These are phyloP conservation scores for Elysia chlorotica DNA, from an alignment of 1,140 invertebrate genomes.

Conservation along the genomic window DNA sequence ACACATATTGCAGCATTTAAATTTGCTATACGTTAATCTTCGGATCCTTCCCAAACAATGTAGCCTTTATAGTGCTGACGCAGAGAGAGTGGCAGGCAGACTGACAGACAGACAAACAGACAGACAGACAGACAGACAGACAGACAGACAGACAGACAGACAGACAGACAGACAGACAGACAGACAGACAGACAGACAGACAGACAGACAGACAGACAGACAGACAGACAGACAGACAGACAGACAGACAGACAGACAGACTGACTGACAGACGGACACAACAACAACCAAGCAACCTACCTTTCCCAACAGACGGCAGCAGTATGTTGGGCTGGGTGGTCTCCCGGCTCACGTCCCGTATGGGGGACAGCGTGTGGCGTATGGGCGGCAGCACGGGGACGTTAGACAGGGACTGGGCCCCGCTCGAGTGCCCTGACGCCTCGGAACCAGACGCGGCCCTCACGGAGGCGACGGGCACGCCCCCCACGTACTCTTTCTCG, in stretches of 20 bases:
- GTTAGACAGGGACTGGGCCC: constrained; percentile 13
- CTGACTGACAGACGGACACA: background rate
- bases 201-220: constrained; percentile 15
- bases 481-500: constrained; percentile 39
- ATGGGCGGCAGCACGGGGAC: constrained; percentile 34
- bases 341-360: constrained; percentile 49
- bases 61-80: no score
- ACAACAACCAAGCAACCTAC: constrained; percentile 7
- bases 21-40: no score
- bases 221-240: background rate
- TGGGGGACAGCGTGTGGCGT: constrained; percentile 38
- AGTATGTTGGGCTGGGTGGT: constrained; percentile 34
- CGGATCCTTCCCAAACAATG: no score
- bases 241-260: background rate
- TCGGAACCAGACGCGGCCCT: constrained; percentile 20
- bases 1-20: no score
- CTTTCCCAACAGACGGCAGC: constrained; percentile 37
- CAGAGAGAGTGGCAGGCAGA: no score
- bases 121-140: no score
- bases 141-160: no score
- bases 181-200: constrained; percentile 19
- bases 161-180: constrained; percentile 10
- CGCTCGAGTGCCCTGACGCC: no score
- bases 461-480: constrained; percentile 29
- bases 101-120: no score